Evolutionary conservation across 2,113 vertebrate genomes (phyloP).

Genomic region (Ovibos moschatus): DNA sequence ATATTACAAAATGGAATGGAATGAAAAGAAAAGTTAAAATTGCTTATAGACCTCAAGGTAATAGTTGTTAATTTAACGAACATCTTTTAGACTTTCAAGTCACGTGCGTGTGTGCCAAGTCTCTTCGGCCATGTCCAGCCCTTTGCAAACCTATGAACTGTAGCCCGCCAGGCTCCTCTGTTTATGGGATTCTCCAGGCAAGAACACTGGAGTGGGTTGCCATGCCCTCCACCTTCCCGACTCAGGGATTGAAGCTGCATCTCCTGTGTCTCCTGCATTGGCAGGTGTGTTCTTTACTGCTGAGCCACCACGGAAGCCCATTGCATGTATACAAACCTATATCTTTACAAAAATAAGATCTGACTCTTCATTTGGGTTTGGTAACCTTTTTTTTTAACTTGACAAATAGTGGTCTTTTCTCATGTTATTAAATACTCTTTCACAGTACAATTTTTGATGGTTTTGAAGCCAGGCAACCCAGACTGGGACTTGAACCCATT

Average conservation of each 20-base stretch:
- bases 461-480: neutral
- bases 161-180: neutral
- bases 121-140: neutral
- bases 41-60: neutral
- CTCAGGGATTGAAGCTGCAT: neutral
- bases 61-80: neutral
- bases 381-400: neutral
- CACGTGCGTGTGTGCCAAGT: neutral
- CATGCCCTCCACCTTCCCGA: neutral
- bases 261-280: neutral
- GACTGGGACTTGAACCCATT: neutral
- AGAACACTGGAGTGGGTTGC: neutral
- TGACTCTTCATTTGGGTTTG: neutral
- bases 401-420: neutral
- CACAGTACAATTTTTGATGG: neutral
- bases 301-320: neutral
- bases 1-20: neutral
- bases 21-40: neutral
- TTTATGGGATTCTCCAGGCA: neutral
- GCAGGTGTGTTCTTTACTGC: neutral
- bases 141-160: neutral
- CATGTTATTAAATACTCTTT: slow-evolving; percentile 2
- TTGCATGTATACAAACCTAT: neutral
- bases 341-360: neutral
- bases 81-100: neutral